Evolutionary conservation across 1,140 invertebrate genomes (phyloP).

Genomic region (Drosophila setifemur): DNA sequence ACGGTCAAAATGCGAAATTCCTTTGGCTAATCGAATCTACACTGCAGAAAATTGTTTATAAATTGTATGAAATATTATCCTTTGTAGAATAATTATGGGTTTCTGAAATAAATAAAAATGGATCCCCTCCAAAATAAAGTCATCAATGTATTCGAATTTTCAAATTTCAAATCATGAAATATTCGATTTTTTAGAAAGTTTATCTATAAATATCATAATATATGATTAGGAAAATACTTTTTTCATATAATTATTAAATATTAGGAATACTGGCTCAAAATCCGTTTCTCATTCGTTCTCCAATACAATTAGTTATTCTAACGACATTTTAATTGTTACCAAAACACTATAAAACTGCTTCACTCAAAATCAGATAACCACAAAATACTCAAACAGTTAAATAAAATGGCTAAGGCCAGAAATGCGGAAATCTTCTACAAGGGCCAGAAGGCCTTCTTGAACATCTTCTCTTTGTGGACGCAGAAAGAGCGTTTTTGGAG

Average conservation of each 20-base stretch:
- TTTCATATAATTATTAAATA: no score
- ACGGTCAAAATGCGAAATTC: constrained; percentile 18
- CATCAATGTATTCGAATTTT: no score
- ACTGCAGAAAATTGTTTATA: constrained; percentile 25
- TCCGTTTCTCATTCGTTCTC: no score
- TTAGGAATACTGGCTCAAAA: no score
- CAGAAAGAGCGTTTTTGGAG: constrained; percentile 2
- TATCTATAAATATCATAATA: no score
- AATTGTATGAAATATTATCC: not conserved
- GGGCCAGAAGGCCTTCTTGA: constrained; percentile 20
- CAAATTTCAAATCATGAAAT: no score
- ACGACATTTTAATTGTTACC: constrained; percentile 23
- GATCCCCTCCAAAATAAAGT: no score
- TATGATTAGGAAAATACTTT: no score
- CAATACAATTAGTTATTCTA: no score
- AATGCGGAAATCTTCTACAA: constrained; percentile 34
- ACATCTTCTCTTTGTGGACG: constrained; percentile 45
- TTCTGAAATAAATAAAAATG: no score
- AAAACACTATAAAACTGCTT: constrained; percentile 25
- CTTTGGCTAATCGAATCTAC: constrained; percentile 14
- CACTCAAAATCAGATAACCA: not conserved
- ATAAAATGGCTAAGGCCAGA: constrained; percentile 1
- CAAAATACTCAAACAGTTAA: not conserved
- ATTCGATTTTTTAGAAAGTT: no score
- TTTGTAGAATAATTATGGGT: no score